Percentiles rank a stretch among this genome's conserved stretches.
Conservation (phyloP, 2,113 vertebrate genomes). For the Cheilinus undulatus region DNA sequence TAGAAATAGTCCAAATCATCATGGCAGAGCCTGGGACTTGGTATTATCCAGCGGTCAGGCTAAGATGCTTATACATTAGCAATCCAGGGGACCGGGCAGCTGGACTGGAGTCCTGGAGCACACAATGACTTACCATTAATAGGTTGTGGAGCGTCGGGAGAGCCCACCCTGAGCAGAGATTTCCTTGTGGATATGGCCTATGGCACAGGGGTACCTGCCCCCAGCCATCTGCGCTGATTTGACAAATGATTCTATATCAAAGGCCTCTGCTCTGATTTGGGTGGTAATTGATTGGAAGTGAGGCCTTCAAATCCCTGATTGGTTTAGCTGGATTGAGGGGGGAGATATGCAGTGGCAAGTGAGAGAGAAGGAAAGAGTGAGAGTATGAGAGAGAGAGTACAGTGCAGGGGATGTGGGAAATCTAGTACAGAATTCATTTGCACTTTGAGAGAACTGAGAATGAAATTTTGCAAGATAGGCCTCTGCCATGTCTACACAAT, state of each 20-base stretch:
- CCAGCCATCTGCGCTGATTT: conserved; percentile 81
- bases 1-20: conserved; percentile 51
- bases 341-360: conserved; percentile 55
- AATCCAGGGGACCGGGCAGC: conserved; percentile 54
- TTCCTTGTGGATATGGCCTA: conserved; percentile 81
- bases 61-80: conserved; percentile 77
- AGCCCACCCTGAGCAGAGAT: conserved; percentile 76
- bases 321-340: conserved; percentile 79
- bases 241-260: conserved; percentile 87
- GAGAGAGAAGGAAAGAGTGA: conserved; percentile 51
- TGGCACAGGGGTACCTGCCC: conserved; percentile 78
- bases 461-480: conserved; percentile 32
- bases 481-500: conserved; percentile 31
- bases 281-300: conserved; percentile 85
- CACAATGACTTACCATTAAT: conserved; percentile 81
- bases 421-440: conserved; percentile 46
- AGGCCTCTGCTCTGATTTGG: conserved; percentile 82
- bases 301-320: conserved; percentile 85
- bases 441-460: conserved; percentile 50
- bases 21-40: conserved; percentile 39
- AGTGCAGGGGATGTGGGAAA: conserved; percentile 51
- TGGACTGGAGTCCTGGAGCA: conserved; percentile 65
- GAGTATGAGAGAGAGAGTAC: conserved; percentile 14
- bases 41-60: conserved; percentile 67
- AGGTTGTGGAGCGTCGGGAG: conserved; percentile 68